phyloP scores from a whole-genome alignment of 2,797 vertebrate genomes.

The Rousettus madagascariensis region DNA sequence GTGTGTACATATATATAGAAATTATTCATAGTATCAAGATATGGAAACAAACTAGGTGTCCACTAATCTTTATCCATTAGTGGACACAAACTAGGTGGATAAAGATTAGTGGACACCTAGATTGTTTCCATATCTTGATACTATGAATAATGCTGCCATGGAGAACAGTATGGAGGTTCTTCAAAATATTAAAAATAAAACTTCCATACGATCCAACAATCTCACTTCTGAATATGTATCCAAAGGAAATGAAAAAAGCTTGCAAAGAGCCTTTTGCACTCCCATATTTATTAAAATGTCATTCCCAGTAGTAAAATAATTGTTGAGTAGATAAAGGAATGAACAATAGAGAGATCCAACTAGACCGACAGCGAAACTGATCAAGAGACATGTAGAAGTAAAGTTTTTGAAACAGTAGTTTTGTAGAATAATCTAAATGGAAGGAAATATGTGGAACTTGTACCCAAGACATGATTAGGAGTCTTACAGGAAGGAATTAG shows the following conservation, averaged over 20 bases:
- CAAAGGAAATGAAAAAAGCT: not conserved
- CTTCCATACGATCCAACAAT: not conserved
- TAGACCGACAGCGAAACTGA: not conserved
- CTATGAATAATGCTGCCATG: not conserved
- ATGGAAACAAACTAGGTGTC: too few species aligned
- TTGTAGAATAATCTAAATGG: not conserved
- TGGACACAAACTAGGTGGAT: too few species aligned
- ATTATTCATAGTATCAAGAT: too few species aligned
- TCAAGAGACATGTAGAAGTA: not conserved
- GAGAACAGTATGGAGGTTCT: not conserved
- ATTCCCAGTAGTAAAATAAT: not conserved
- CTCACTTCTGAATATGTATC: not conserved
- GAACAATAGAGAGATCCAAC: not conserved
- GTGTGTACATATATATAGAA: too few species aligned
- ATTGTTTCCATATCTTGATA: not conserved
- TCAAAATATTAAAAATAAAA: not conserved
- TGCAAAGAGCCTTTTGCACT: not conserved
- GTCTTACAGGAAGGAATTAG: not conserved
- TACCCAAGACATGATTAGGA: not conserved
- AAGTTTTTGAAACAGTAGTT: conserved; percentile 7
- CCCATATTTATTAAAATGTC: not conserved
- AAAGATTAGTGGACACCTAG: not conserved
- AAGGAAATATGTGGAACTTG: conserved; percentile 35
- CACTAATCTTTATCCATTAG: too few species aligned
- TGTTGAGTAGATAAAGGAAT: not conserved